Evolutionary conservation across 2,113 vertebrate genomes (phyloP), one percentile per base, ranked within the genome.

Genomic region (Scomber colias): DNA sequence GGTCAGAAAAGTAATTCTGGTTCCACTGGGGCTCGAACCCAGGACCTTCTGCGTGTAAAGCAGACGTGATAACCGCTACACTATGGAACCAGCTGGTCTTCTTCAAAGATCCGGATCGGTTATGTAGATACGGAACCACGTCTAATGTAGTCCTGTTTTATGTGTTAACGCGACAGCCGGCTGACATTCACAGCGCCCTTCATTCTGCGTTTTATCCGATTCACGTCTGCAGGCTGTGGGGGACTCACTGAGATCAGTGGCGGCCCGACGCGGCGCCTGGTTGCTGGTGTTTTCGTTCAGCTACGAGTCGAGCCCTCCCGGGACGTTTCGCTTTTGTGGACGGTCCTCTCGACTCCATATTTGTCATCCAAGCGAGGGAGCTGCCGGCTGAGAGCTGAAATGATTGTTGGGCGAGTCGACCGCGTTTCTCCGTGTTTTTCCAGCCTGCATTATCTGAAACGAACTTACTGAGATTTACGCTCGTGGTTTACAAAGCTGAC

Each of bases 21-120:
- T 96, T 97, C 96, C 96, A 97, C 96, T 97, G 97, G 96, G 97
- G 96, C 95, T 97, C 96, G 96, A 97, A 97, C 96, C 96, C 97
- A 97, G 96, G 96, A 96, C 96, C 96, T 97, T 97, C 97, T 97
- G 97, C 96, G 96, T 97, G 96, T 97, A 97, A 97, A 97, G 96
- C 97, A 97, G 97, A 98, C 95, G 96, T 97, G 96, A 97, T 98
- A 96, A 98, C 96, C 97, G 90, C 97, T 97, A 97, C 97, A 97
- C 96, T 97, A 98, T 97, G 96, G 96, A 97, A 97, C 97, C 96
- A 14, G 16, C 35, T 40, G 35, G 8, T 9, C 35, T 7, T 40
- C 2, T 0, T 8, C 0, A 40, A 9, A 2, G 35, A 40, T 2
- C 35, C 9, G 35, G 9, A 40, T 9, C 9, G 9, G 2, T 40